These are phyloP conservation scores for Chrysina gloriosa DNA, from an alignment of 2,888 invertebrate genomes.

Conservation along the genomic window DNA sequence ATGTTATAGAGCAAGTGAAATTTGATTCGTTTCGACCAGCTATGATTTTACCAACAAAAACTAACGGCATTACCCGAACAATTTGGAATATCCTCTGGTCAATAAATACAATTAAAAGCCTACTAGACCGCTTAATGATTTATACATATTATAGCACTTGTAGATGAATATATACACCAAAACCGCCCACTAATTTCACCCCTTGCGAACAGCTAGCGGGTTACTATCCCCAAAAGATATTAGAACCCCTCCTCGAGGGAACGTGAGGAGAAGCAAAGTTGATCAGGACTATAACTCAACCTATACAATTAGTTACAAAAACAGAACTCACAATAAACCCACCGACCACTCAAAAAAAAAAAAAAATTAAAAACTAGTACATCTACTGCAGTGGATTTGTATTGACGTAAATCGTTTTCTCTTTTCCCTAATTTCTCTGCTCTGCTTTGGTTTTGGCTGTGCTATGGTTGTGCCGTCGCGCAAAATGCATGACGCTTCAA, in stretches of 20 bases:
- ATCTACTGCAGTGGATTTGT: slow-evolving; percentile 64
- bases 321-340: too few species aligned
- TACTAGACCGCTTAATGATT: not conserved
- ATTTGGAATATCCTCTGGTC: too few species aligned
- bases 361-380: slow-evolving; percentile 35
- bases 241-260: too few species aligned
- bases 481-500: slow-evolving; percentile 78
- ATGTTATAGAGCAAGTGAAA: too few species aligned
- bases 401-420: slow-evolving; percentile 79
- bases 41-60: too few species aligned
- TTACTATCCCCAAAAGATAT: not conserved
- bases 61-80: too few species aligned
- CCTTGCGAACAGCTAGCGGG: not conserved
- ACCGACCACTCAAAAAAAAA: too few species aligned
- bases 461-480: slow-evolving; percentile 83
- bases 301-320: slow-evolving; percentile 40
- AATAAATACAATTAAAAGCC: too few species aligned
- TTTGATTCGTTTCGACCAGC: too few species aligned
- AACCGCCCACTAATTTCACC: slow-evolving; percentile 8
- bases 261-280: slow-evolving; percentile 63
- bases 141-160: not conserved
- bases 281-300: slow-evolving; percentile 60
- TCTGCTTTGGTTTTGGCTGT: slow-evolving; percentile 82
- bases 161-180: slow-evolving; percentile 11
- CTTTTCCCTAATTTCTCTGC: slow-evolving; percentile 84